Evolutionary conservation across 2,113 vertebrate genomes (phyloP), one percentile per base, ranked within the genome.

Genomic region (Lipophrys pholis): DNA sequence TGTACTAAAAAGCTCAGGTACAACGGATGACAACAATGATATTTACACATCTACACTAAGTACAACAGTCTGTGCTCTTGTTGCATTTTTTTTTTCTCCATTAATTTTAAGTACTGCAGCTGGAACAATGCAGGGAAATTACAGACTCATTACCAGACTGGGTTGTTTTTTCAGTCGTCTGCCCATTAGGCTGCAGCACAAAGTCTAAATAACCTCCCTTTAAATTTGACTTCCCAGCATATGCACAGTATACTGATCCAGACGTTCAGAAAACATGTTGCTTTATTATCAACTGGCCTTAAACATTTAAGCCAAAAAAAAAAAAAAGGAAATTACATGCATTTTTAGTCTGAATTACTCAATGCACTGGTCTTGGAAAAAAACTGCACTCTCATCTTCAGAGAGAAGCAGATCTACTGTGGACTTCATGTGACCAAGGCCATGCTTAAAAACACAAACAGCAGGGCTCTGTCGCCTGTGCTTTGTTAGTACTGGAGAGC

Each of bases 401-500:
- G 54, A 65, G 51, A 56, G 71, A 61, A 63, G 69, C 38, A 60
- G 65, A 36, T 62, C 43, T 60, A 5, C 67, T 56, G 64, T 69
- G 78, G 72, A 66, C 61, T 59, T 11, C 3, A 76, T 70, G 57
- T 77, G 59, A 77, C 87, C 90, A 84, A 86, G 83, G 86, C 87
- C 88, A 72, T 53, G 82, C 86, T 89, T 90, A 91, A 92, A 89
- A 78, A 91, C 83, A 91, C 85, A 90, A 93, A 91, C 91, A 93
- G 91, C 89, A 87, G 91, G 91, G 50, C 89, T 90, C 84, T 89
- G 89, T 92, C 86, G 90, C 88, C 90, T 85, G 86, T 74, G 84
- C 87, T 93, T 94, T 93, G 92, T 93, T 93, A 90, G 90, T 82
- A 62, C 89, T 83, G 81, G 82, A 69, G 81, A 46, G 78, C 57